Evolutionary conservation across 2,797 vertebrate genomes (phyloP), one percentile per base, ranked within the genome.

Genomic region (Melanotaenia boesemani): DNA sequence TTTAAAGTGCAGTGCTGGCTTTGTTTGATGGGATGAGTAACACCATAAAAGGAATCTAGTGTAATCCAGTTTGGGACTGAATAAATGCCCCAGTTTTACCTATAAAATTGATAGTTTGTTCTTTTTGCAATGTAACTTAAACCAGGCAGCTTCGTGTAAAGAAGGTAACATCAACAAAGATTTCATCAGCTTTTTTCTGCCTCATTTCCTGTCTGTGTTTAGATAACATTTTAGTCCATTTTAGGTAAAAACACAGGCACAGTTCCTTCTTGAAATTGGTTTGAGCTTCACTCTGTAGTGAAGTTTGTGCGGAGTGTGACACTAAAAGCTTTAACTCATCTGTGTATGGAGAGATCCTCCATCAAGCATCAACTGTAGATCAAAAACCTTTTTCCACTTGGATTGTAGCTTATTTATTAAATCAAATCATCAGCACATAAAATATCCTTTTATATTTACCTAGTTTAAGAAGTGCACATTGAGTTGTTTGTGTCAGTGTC

Each of bases 341-440:
- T 37, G 37, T 12, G 37, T 37, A 37, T 37, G 37, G 36, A 39
- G 37, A 41, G 39, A 5, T 41, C 13, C 39, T 4, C 0, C 34
- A 68, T 74, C 63, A 59, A 63, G 54, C 64, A 64, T 65, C 37
- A 44, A 36, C 24, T 37, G 66, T 60, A 20, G 76, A 81, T 77
- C 64, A 77, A 67, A 56, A 0, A 50, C 55, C 5, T 13, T 58
- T 36, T 24, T 77, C 80, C 55, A 71, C 62, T 79, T 60, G 65
- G 62, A 55, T 61, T 5, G 0, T 24, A 15, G 34, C 37, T 74
- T 24, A 50, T 76, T 67, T 50, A n/a, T 62, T 84, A 34, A 77
- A 82, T 80, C 77, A 79, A 86, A 82, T 85, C n/a, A 77, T 72
- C 57, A 46, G 59, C 70, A 63, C 30, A 74, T 61, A 82, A 68